phyloP scores from a whole-genome alignment of 2,113 vertebrate species.

The Panurus biarmicus region DNA sequence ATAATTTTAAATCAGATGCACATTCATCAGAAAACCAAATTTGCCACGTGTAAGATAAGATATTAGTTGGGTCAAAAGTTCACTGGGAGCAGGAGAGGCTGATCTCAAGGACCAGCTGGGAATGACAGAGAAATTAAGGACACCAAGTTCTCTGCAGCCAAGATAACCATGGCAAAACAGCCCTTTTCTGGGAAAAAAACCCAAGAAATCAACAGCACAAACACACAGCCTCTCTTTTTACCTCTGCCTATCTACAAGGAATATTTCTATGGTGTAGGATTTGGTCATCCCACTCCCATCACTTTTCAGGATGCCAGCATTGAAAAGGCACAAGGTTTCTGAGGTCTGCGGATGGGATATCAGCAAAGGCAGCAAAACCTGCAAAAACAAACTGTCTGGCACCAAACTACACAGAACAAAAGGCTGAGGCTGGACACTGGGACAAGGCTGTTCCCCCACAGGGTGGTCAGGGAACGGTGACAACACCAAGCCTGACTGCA shows the following conservation, averaged over 20 bases:
- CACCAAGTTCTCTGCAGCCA: neutral
- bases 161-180: accelerated
- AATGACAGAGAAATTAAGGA: neutral
- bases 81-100: neutral
- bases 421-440: neutral
- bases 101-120: neutral
- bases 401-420: neutral
- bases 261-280: neutral
- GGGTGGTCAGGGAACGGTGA: neutral
- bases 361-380: neutral
- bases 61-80: neutral
- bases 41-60: neutral
- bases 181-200: neutral
- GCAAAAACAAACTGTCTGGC: neutral
- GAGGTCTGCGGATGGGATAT: accelerated
- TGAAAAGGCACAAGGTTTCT: neutral
- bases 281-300: neutral
- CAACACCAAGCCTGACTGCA: neutral
- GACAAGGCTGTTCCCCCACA: neutral
- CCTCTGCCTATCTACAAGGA: neutral
- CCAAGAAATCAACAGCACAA: too few species aligned
- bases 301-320: neutral
- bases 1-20: neutral
- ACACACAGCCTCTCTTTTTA: neutral
- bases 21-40: neutral